Base-by-base conservation (phyloP, 1,140 invertebrate genomes). In the Cardiocondyla obscurior region DNA sequence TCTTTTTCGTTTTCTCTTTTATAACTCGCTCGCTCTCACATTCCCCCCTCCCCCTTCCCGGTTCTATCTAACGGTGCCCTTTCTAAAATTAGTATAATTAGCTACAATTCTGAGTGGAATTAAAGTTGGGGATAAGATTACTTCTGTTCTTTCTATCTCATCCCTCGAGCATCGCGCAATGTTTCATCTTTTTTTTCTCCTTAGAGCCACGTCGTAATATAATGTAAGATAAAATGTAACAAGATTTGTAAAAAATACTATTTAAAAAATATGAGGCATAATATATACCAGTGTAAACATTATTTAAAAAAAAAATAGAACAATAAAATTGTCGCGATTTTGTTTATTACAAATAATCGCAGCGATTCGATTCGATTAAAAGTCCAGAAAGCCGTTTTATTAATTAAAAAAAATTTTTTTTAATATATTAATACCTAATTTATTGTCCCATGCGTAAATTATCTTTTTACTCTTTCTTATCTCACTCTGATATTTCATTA, bases 61-160 rank as follows among this genome's bases (percentile, higher is more conserved):
- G 62, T 64, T 64, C 58, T 76, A 62, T 53, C 46, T 42, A 60
- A 62, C 22, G 49, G 49, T 67, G 51, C 53, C 46, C 51, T 79
- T 83, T 83, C 64, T 69, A 58, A 74, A 82, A 82, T 90, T 85
- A 90, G 87, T 73, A 90, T 90, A 89, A 91, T 90, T 91, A 88
- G 85, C 83, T 84, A 85, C 72, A 84, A 85, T 91, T 84, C 82
- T 76, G 69, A 72, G 42, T 83, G 58, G 67, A 81, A 90, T 89
- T 90, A 85, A 85, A 89, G 82, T 87, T 70, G 49, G 73, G 82
- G 82, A 88, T 88, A 74, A 88, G 82, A 90, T 90, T 89, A 88
- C 85, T 87, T 86, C 72, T 82, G 72, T 72, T 82, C 64, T 39
- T 14, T 28, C 42, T 60, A 49, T 65, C 25, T 70, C 82, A 70